These are phyloP conservation scores for Rhingia campestris DNA, from an alignment of 2,888 invertebrate species.

Conservation along the genomic window DNA sequence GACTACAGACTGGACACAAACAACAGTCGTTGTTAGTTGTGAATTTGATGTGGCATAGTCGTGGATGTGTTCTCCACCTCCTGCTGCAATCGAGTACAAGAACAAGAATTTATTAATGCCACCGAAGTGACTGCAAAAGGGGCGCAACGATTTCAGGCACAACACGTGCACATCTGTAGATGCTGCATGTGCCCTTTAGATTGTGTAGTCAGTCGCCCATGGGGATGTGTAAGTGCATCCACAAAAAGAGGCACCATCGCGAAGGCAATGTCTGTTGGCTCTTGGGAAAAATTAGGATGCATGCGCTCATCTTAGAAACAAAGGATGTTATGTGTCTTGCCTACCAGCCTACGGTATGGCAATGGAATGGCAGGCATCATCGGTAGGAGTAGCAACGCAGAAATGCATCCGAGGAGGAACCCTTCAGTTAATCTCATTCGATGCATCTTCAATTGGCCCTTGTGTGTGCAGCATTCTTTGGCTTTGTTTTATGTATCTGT, in stretches of 20 bases:
- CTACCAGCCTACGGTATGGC: not conserved
- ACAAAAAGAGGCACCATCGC: slow-evolving; percentile 13
- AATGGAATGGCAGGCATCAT: not conserved
- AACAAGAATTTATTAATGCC: slow-evolving; percentile 65
- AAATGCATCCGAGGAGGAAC: slow-evolving; percentile 66
- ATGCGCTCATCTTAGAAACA: slow-evolving; percentile 70
- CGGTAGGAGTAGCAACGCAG: slow-evolving; percentile 16
- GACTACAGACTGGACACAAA: slow-evolving; percentile 40
- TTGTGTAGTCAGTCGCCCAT: slow-evolving; percentile 5
- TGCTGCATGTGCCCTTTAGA: slow-evolving; percentile 40
- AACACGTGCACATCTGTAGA: slow-evolving; percentile 55
- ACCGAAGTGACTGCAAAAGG: slow-evolving; percentile 41
- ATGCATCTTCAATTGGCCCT: slow-evolving; percentile 65
- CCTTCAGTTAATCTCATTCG: slow-evolving; percentile 67
- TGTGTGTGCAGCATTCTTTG: slow-evolving; percentile 40
- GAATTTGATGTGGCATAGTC: slow-evolving; percentile 33
- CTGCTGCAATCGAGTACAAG: slow-evolving; percentile 52
- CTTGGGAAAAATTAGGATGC: slow-evolving; percentile 73
- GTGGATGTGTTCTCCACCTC: slow-evolving; percentile 51
- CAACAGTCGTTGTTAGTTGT: slow-evolving; percentile 28
- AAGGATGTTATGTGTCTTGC: slow-evolving; percentile 40
- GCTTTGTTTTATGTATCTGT: slow-evolving; percentile 9
- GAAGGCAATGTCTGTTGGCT: slow-evolving; percentile 52
- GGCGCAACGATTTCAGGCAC: slow-evolving; percentile 49
- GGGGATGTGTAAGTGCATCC: slow-evolving; percentile 36